Evolutionary conservation across 2,888 invertebrate species (phyloP), one percentile per base, ranked within the genome.

Genomic region (Pristionchus mayeri): DNA sequence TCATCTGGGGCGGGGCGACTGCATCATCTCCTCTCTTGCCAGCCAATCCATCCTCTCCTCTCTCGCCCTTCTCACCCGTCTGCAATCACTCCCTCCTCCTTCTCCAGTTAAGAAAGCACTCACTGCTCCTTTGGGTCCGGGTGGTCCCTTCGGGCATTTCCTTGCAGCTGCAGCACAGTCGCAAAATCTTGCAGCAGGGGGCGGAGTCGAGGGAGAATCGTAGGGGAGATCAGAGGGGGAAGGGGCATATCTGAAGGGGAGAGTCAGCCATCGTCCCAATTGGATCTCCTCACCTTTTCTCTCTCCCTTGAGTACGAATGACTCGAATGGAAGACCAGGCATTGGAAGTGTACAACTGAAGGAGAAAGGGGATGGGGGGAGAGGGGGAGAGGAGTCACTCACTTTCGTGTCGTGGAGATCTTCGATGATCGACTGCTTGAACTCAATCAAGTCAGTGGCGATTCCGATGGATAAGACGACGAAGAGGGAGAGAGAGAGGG

Each of bases 41-140:
- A 0, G 81, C 60, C n/a, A 21, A 24, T 44, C 81, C 81, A 40
- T 57, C 40, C 40, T 81, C 81, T 24, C 81, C 81, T 30, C 48
- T 40, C 21, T 81, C 81, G 9, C 81, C 81, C 16, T 13, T 13
- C 40, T 81, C 81, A 2, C 81, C 81, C 11, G 60, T 30, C 81
- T 81, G 40, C 24, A 24, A 57, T 57, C 21, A 24, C n/a, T 16
- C 34, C 16, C 44, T 44, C 13, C 13, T 44, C 44, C 13, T 44
- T 6, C 6, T 44, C 44, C 6, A 44, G 13, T 44, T 44, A 63
- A 27, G 4, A 16, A 34, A 30, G 7, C 27, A 71, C 67, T 21
- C 2, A 79, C 79, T 1, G 52, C 79, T 79, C 79, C 79, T n/a
- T 37, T 37, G 9, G 79, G 37, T 54, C 79, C 79, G 24, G 79